Evolutionary conservation across 1,140 invertebrate genomes (phyloP).

Genomic region (Marisa cornuarietis): DNA sequence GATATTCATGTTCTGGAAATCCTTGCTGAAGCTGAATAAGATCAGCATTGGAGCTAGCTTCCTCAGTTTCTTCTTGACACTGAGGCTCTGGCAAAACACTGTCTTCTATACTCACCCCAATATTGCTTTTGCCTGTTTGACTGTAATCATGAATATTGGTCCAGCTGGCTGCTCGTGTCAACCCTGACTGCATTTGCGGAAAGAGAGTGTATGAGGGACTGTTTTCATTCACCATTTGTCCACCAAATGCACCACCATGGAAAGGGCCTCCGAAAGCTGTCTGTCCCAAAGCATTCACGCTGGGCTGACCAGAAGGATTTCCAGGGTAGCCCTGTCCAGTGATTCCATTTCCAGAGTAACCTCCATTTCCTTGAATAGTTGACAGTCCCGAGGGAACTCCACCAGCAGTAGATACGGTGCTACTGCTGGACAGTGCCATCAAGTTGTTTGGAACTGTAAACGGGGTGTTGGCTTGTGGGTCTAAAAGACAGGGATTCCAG

Average conservation of each 20-base stretch:
- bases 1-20: slow-evolving; percentile 53
- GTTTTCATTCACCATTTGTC: background rate
- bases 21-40: slow-evolving; percentile 14
- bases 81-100: slow-evolving; percentile 26
- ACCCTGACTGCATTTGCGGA: background rate
- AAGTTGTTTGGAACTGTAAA: background rate
- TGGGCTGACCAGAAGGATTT: background rate
- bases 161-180: slow-evolving; percentile 32
- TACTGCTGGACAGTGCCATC: background rate
- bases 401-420: background rate
- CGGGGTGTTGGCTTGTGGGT: slow-evolving; percentile 2
- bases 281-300: background rate
- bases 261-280: background rate
- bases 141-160: slow-evolving; percentile 14
- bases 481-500: slow-evolving; percentile 30
- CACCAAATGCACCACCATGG: background rate
- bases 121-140: background rate
- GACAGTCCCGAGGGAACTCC: background rate
- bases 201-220: background rate
- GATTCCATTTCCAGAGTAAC: slow-evolving; percentile 7
- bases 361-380: background rate
- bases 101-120: slow-evolving; percentile 25
- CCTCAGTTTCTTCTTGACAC: slow-evolving; percentile 8
- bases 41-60: slow-evolving; percentile 23
- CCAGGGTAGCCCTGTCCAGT: background rate